Base-by-base conservation (phyloP, 1,140 invertebrate species). In the Drosophila pseudoananassae region DNA sequence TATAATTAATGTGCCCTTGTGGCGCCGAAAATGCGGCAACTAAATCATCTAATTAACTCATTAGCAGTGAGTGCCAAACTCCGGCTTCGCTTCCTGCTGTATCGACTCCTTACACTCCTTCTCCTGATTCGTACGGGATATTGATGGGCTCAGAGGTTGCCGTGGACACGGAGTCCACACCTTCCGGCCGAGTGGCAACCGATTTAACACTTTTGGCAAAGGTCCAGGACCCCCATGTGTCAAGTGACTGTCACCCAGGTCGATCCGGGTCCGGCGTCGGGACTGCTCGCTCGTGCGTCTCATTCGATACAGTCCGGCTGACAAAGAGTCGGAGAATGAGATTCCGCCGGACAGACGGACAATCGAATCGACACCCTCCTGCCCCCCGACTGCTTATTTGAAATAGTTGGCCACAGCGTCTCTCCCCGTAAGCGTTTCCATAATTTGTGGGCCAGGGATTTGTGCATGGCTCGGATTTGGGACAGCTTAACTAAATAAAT, bases 31-130 rank as follows among this genome's bases (percentile, higher is more conserved):
- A 68, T 72, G 71, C 57, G 60, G 50, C 75, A 78, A 50, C 66
- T 76, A 83, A 87, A 88, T 87, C 78, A 72, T 64, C 65, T 87
- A 88, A 87, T 87, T 87, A 87, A 88, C 83, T 83, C 78, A 88
- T 88, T 78, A 78, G 59, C 66, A 55, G 29, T 45, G 65, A 87
- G 70, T 69, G 47, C 47, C 36, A 45, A 12, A 33, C 36, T 53
- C 6, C 60, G 23, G 29, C 66, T 68, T 33, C 29, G 40, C 40
- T 45, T 46, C 43, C 40, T 31, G 25, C 38, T 25, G 29, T 20
- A 52, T 45, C 12, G 25, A 38, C 36, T 54, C 12, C 65, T 31
- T 2, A 23, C 29, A 29, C 38, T 43, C 33, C 50, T 54, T 50
- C 66, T 31, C 20, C 31, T 14, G 66, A 64, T 23, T 17, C 27